phyloP scores from a whole-genome alignment of 1,140 invertebrate genomes.

The Helicorthomorpha holstii region DNA sequence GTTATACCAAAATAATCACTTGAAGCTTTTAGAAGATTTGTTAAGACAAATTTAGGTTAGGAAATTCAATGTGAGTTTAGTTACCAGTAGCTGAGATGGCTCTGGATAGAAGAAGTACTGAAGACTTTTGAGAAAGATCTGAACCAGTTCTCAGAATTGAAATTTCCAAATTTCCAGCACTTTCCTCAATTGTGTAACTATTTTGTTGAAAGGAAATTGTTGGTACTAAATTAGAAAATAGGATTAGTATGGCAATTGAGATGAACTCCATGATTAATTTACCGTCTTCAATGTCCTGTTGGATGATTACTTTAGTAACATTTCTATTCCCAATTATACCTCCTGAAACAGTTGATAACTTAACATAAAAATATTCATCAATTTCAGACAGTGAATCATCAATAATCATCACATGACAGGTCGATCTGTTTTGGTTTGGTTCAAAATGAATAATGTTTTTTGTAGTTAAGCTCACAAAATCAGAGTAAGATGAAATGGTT shows the following conservation, averaged over 20 bases:
- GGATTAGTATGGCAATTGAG: no score
- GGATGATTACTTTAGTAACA: conserved; percentile 18
- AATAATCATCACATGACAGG: conserved; percentile 25
- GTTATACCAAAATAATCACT: conserved; percentile 26
- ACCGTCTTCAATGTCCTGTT: conserved; percentile 25
- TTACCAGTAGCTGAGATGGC: conserved; percentile 23
- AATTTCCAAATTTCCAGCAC: conserved; percentile 21
- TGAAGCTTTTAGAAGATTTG: conserved; percentile 17
- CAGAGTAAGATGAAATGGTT: conserved; percentile 24
- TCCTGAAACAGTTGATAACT: conserved; percentile 22
- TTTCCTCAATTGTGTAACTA: conserved; percentile 22
- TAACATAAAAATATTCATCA: conserved; percentile 25
- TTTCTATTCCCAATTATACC: conserved; percentile 19
- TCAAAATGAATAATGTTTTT: conserved; percentile 24
- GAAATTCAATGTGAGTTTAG: not conserved
- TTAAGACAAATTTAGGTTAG: not conserved
- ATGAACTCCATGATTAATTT: conserved; percentile 9
- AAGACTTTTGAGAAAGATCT: conserved; percentile 22
- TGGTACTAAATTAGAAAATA: not conserved
- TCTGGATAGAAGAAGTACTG: conserved; percentile 23
- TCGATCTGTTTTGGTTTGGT: conserved; percentile 19
- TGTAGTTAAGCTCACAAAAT: conserved; percentile 24
- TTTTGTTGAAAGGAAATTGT: not conserved
- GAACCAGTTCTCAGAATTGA: conserved; percentile 23
- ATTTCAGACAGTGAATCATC: conserved; percentile 28